Conservation (phyloP, 2,797 vertebrate species). For the Acanthurus lineatus region DNA sequence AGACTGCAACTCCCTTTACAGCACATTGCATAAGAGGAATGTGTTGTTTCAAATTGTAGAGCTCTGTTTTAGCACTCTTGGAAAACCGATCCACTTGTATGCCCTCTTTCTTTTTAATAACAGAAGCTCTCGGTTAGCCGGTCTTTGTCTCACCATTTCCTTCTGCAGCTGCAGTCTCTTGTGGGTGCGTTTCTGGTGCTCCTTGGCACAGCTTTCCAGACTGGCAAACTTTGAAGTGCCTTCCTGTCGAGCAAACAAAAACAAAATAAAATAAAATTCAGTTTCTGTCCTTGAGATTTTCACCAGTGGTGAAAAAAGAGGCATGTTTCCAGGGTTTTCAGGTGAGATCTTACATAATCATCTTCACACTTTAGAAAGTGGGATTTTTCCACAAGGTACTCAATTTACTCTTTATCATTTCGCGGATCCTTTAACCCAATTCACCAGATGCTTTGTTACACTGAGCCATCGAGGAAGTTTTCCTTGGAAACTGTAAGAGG, state of each 20-base stretch:
- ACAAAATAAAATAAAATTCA: conserved; percentile 10
- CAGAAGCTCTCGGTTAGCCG: conserved; percentile 7
- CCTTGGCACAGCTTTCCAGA: conserved; percentile 93
- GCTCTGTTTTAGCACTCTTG: conserved; percentile 35
- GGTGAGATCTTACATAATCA: neutral
- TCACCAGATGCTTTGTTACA: too few relatives aligned
- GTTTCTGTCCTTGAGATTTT: conserved; percentile 25
- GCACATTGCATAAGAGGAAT: conserved; percentile 55
- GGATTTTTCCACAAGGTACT: neutral
- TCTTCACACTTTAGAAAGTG: neutral
- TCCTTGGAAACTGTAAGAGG: too few relatives aligned
- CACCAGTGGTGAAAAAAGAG: neutral
- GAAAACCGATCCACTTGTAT: conserved; percentile 12
- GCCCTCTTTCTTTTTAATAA: neutral
- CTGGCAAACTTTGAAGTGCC: conserved; percentile 97
- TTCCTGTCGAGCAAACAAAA: conserved; percentile 85
- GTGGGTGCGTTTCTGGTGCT: conserved; percentile 95
- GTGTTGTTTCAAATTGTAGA: conserved; percentile 47
- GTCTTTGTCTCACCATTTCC: conserved; percentile 87
- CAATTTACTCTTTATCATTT: neutral
- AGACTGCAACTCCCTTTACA: conserved; percentile 43
- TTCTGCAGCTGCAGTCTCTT: conserved; percentile 93
- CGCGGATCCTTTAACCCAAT: too few relatives aligned
- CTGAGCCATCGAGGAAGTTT: too few relatives aligned
- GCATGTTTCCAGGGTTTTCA: conserved; percentile 24